Evolutionary conservation across 2,888 invertebrate species (phyloP).

Genomic region (Proisotoma minuta): DNA sequence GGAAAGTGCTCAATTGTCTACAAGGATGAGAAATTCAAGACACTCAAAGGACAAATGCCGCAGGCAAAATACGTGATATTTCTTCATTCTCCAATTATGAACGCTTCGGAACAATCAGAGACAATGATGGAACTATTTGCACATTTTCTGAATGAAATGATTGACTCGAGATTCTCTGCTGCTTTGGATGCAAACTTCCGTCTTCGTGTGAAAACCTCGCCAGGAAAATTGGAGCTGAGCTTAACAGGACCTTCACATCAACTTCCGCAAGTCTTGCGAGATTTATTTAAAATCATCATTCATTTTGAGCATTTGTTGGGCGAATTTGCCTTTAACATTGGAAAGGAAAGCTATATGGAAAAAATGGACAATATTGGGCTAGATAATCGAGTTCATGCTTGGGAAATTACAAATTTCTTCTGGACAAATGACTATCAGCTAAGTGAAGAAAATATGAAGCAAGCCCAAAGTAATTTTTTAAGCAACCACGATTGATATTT

Average conservation of each 20-base stretch:
- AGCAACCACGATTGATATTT: background rate
- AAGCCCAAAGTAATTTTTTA: slow-evolving; percentile 13
- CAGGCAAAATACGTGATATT: slow-evolving; percentile 22
- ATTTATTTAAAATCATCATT: slow-evolving; percentile 12
- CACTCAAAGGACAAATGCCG: slow-evolving; percentile 8
- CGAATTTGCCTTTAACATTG: slow-evolving; percentile 11
- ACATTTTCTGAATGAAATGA: slow-evolving; percentile 16
- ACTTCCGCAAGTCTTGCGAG: slow-evolving; percentile 12
- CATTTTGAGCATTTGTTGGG: slow-evolving; percentile 22
- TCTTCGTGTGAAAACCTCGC: slow-evolving; percentile 13
- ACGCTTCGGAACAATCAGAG: slow-evolving; percentile 13
- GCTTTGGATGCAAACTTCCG: slow-evolving; percentile 15
- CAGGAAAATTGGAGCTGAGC: slow-evolving; percentile 20
- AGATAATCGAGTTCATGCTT: slow-evolving; percentile 24
- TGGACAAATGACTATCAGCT: slow-evolving; percentile 25
- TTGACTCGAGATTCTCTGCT: slow-evolving; percentile 22
- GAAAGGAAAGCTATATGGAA: slow-evolving; percentile 15
- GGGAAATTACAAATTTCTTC: slow-evolving; percentile 24
- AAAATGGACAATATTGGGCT: slow-evolving; percentile 19
- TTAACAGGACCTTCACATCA: slow-evolving; percentile 17
- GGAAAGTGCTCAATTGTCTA: slow-evolving; percentile 17
- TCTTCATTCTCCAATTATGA: slow-evolving; percentile 13
- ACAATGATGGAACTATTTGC: slow-evolving; percentile 20
- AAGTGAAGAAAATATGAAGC: slow-evolving; percentile 17
- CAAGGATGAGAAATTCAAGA: slow-evolving; percentile 11